Base-by-base conservation (phyloP, 2,888 invertebrate species). In the Syrphus vitripennis region DNA sequence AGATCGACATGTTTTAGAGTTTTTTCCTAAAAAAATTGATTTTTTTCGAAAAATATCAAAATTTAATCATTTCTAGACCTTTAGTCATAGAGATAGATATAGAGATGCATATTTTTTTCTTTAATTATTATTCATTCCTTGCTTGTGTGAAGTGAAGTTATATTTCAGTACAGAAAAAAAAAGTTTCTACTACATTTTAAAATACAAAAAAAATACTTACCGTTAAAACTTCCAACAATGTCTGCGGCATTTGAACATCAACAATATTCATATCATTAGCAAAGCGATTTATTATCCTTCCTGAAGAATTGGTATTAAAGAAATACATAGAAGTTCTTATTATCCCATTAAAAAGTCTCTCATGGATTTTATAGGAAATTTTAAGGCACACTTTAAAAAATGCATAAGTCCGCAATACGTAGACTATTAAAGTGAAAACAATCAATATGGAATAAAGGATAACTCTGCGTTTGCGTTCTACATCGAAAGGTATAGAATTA, bases 341-440 rank as follows among this genome's bases (percentile, higher is more conserved):
- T 0, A 97, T 94, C 0, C 95, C 94, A 70, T 95, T 94, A 90
- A 98, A 97, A 93, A 98, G 97, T 1, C 92, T 93, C 89, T 97
- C 95, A 90, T 98, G 98, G 0, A 98, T 93, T 3, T 93, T 94
- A 26, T 94, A 93, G 0, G 97, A 97, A 0, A 97, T 95, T 24
- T 93, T 93, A 90, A 97, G 95, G 88, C 97, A 97, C 83, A 96
- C 94, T 81, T 93, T 93, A 90, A 96, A 96, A 92, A 96, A 96
- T 0, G 94, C 93, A 55, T 94, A 94, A 1, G 95, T 19, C 88
- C 92, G 7, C 93, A 94, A 90, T 93, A 96, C 40, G 94, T 93
- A 91, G 93, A 95, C 57, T 93, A 91, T 61, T 19, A 92, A 75
- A 0, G 92, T 91, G 10, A 90, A 83, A 4, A 89, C 86, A 42